These are phyloP conservation scores for Bombus fervidus DNA, from an alignment of 1,140 invertebrate species.

Conservation along the genomic window DNA sequence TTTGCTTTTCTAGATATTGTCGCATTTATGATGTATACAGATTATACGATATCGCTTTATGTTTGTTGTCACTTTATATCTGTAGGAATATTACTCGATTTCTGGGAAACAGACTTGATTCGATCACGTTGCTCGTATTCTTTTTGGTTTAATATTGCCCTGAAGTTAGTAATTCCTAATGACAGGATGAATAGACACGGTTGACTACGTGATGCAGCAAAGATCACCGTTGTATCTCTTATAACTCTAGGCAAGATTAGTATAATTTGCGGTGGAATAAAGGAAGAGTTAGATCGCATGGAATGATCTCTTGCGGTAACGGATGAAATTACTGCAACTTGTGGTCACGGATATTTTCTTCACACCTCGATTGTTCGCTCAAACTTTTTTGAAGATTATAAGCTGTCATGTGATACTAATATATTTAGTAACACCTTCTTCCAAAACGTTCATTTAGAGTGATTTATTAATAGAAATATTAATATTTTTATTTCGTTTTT, in stretches of 20 bases:
- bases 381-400: background rate
- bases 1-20: too few relatives aligned
- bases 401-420: background rate
- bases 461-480: background rate
- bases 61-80: background rate
- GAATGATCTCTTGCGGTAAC: background rate
- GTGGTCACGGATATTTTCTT: background rate
- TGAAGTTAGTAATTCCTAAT: background rate
- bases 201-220: background rate
- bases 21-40: too few relatives aligned
- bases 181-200: background rate
- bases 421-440: background rate
- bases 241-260: constrained; percentile 4
- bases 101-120: background rate
- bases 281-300: background rate
- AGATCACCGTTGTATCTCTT: background rate
- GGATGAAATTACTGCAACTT: background rate
- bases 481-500: background rate
- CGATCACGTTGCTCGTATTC: background rate
- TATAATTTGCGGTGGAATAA: constrained; percentile 10
- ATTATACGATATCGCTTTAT: too few relatives aligned
- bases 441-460: background rate
- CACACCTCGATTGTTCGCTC: background rate
- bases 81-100: background rate
- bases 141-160: background rate